Conservation (phyloP, 2,113 vertebrate genomes). For the Panthera leo region DNA sequence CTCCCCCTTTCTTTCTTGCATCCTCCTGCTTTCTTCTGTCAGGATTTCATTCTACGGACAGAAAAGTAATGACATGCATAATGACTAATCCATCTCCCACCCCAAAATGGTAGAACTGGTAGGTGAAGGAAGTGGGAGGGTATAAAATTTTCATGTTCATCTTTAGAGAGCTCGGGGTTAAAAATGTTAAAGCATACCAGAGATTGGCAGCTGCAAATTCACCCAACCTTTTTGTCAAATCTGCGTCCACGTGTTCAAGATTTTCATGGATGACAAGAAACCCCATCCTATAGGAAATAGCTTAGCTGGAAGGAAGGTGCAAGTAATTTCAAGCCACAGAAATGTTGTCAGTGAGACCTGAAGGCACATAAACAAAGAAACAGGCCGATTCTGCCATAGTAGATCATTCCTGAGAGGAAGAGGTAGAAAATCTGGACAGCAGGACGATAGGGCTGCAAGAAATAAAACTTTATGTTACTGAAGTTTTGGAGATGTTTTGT, state of each 20-base stretch:
- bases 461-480: not conserved
- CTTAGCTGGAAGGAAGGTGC: not conserved
- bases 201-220: not conserved
- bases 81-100: not conserved
- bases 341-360: not conserved
- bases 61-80: not conserved
- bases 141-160: not conserved
- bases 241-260: not conserved
- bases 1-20: not conserved
- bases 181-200: not conserved
- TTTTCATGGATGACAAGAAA: not conserved
- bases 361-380: not conserved
- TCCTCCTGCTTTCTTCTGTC: not conserved
- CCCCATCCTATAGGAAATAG: not conserved
- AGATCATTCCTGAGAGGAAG: not conserved
- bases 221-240: not conserved
- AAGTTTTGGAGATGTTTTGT: slow-evolving; percentile 18
- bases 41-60: not conserved
- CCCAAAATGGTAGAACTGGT: not conserved
- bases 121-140: not conserved
- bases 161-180: not conserved
- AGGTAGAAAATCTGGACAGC: not conserved
- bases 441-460: not conserved
- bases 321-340: not conserved
- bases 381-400: not conserved